phyloP scores from a whole-genome alignment of 2,888 invertebrate genomes.

The Melieria omissa region DNA sequence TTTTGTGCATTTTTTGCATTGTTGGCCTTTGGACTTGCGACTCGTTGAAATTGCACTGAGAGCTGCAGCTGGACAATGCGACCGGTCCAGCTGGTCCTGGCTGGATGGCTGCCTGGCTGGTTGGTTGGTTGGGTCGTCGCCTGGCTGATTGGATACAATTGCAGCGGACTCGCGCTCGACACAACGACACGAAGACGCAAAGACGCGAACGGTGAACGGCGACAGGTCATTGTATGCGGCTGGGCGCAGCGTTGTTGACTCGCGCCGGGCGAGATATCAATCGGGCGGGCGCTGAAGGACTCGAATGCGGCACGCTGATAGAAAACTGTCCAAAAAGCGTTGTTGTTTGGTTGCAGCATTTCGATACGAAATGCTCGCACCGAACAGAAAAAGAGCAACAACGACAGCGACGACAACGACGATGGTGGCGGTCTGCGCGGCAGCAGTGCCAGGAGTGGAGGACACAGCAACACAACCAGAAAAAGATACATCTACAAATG shows the following conservation, averaged over 20 bases:
- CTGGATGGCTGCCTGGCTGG: too few relatives aligned
- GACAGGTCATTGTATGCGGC: conserved; percentile 45
- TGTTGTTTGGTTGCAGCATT: not conserved
- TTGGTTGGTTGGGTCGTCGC: too few relatives aligned
- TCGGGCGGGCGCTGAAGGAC: conserved; percentile 60
- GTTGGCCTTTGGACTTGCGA: too few relatives aligned
- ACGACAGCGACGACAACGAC: conserved; percentile 26
- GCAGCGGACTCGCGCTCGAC: not conserved
- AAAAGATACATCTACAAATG: not conserved
- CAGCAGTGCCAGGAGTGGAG: conserved; percentile 50
- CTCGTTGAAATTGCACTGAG: too few relatives aligned
- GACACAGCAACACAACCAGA: conserved; percentile 21
- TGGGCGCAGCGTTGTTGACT: conserved; percentile 45
- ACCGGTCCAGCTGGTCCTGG: too few relatives aligned
- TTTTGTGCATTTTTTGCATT: too few relatives aligned
- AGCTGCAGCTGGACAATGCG: too few relatives aligned
- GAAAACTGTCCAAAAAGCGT: conserved; percentile 65
- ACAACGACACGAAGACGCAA: not conserved
- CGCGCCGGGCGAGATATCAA: conserved; percentile 57
- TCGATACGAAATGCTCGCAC: conserved; percentile 11
- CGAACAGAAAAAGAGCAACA: conserved; percentile 17
- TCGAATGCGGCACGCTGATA: conserved; percentile 55
- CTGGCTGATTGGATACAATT: not conserved
- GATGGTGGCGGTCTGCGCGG: conserved; percentile 50
- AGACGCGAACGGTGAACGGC: conserved; percentile 22